phyloP scores from a whole-genome alignment of 2,888 invertebrate genomes.

The Slavum lentiscoides region DNA sequence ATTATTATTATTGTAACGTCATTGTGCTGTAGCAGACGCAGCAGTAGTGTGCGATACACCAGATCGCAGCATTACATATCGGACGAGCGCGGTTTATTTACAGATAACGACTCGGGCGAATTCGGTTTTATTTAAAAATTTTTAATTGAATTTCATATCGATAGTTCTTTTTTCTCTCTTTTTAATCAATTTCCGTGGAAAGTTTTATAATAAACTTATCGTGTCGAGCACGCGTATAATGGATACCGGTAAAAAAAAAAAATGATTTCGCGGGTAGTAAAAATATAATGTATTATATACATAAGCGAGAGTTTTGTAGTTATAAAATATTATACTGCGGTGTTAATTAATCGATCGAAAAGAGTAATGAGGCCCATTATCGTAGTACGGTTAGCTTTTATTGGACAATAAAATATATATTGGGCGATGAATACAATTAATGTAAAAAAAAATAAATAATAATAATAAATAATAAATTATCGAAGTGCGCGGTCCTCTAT shows the following conservation, averaged over 20 bases:
- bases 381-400: neutral
- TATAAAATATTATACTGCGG: neutral
- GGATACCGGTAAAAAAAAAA: conserved; percentile 8
- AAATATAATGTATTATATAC: neutral
- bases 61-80: too few species aligned
- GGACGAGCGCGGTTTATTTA: too few species aligned
- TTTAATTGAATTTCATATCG: conserved; percentile 17
- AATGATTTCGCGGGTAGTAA: neutral
- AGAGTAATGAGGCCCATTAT: conserved; percentile 20
- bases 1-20: too few species aligned
- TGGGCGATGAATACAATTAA: conserved; percentile 19
- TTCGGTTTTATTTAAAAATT: neutral
- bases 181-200: conserved; percentile 17
- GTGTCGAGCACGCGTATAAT: neutral
- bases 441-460: too few species aligned
- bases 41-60: too few species aligned
- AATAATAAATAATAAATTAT: conserved; percentile 24
- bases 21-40: too few species aligned
- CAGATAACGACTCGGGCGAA: too few species aligned
- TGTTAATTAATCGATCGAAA: conserved; percentile 37
- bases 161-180: too few species aligned
- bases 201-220: neutral
- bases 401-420: neutral
- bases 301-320: conserved; percentile 8
- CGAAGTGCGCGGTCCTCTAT: neutral